phyloP scores from a whole-genome alignment of 2,797 vertebrate genomes.

The Poliocrania exsul region DNA sequence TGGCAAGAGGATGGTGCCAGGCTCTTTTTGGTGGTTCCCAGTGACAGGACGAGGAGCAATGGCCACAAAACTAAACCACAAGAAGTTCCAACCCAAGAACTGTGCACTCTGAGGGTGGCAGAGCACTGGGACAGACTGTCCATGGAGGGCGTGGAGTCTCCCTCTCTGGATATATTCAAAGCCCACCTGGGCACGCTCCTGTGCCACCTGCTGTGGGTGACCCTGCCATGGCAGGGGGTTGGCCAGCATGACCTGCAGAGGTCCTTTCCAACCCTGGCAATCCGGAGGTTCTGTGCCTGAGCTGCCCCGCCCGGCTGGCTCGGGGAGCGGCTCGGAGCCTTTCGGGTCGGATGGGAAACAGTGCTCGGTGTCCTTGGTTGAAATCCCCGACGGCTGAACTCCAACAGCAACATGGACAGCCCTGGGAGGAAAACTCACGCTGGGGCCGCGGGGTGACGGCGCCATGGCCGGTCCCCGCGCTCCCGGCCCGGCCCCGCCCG shows the following conservation, averaged over 20 bases:
- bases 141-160: neutral
- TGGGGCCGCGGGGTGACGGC: too few relatives aligned
- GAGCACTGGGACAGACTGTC: neutral
- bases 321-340: neutral
- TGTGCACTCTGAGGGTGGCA: neutral
- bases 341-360: rapidly evolving
- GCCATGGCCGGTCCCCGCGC: rapidly evolving
- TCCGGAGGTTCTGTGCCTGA: neutral
- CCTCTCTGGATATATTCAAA: neutral
- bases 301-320: neutral
- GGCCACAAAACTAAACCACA: neutral
- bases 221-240: neutral
- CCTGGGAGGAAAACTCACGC: neutral
- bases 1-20: neutral
- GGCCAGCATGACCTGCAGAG: neutral
- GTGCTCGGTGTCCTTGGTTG: rapidly evolving
- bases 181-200: neutral
- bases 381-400: neutral
- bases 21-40: neutral
- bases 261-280: rapidly evolving
- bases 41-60: neutral
- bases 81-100: neutral
- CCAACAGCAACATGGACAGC: neutral
- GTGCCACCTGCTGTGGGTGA: neutral
- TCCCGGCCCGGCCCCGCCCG: neutral